A percentile compares a stretch with the other conserved stretches of the same genome.
These are phyloP conservation scores for Chromoteleia sp. DNA, from an alignment of 2,888 invertebrate species.

Conservation along the genomic window DNA sequence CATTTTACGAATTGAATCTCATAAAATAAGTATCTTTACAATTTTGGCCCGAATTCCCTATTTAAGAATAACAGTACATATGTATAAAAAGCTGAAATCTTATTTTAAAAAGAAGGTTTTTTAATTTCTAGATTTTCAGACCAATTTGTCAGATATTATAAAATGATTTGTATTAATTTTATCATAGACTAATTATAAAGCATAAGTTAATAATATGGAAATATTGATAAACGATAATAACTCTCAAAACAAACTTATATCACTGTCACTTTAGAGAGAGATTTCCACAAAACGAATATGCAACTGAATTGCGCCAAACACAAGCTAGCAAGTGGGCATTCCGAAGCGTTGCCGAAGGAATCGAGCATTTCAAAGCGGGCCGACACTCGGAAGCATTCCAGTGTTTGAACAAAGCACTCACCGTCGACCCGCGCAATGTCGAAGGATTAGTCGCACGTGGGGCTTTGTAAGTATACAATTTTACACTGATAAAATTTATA, in stretches of 20 bases:
- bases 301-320: constrained; percentile 92
- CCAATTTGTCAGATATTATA: constrained; percentile 52
- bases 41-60: constrained; percentile 62
- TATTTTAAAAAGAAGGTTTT: neutral
- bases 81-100: neutral
- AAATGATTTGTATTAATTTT: constrained; percentile 30
- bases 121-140: constrained; percentile 23
- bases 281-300: constrained; percentile 92
- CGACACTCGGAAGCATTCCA: constrained; percentile 97
- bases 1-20: neutral
- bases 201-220: neutral
- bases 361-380: constrained; percentile 96
- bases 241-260: constrained; percentile 46
- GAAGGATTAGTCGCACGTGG: constrained; percentile 97
- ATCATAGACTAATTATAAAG: constrained; percentile 23
- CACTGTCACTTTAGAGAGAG: constrained; percentile 86
- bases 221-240: constrained; percentile 19
- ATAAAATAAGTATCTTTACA: no score
- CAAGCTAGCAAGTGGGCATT: constrained; percentile 98
- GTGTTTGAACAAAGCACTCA: constrained; percentile 96
- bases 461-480: constrained; percentile 87
- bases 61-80: constrained; percentile 4
- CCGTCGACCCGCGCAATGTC: constrained; percentile 95
- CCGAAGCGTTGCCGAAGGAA: constrained; percentile 96
- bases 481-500: neutral